phyloP scores from a whole-genome alignment of 2,888 invertebrate genomes.

The Apamea epomidion region DNA sequence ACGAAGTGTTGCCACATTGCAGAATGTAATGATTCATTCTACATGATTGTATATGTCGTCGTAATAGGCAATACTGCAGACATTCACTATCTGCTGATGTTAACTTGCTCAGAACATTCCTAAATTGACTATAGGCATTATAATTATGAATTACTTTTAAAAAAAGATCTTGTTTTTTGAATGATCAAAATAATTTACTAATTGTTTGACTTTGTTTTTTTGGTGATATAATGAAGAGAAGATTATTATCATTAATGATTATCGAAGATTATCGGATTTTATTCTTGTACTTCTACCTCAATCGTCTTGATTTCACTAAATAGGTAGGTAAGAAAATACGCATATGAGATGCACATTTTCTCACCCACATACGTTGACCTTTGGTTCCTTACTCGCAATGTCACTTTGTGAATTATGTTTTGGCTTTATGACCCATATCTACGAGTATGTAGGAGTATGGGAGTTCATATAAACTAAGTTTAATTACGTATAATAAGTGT shows the following conservation, averaged over 20 bases:
- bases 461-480: background rate
- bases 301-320: background rate
- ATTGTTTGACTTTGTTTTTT: too few relatives aligned
- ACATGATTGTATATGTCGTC: conserved; percentile 32
- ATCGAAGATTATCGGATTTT: background rate
- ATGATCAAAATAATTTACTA: too few relatives aligned
- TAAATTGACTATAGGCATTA: conserved; percentile 2
- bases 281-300: background rate
- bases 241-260: too few relatives aligned
- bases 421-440: background rate
- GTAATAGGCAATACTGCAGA: conserved; percentile 8
- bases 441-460: background rate
- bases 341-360: background rate
- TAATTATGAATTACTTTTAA: background rate
- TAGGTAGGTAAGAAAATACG: background rate
- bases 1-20: conserved; percentile 24
- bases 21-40: conserved; percentile 24
- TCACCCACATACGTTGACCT: background rate
- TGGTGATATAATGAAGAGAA: too few relatives aligned
- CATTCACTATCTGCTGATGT: conserved; percentile 22
- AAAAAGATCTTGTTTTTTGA: too few relatives aligned
- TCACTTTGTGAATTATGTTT: background rate
- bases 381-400: background rate
- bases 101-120: background rate
- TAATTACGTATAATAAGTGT: background rate